Evolutionary conservation across 2,113 vertebrate genomes (phyloP).

Genomic region (Pteruthius melanotis): DNA sequence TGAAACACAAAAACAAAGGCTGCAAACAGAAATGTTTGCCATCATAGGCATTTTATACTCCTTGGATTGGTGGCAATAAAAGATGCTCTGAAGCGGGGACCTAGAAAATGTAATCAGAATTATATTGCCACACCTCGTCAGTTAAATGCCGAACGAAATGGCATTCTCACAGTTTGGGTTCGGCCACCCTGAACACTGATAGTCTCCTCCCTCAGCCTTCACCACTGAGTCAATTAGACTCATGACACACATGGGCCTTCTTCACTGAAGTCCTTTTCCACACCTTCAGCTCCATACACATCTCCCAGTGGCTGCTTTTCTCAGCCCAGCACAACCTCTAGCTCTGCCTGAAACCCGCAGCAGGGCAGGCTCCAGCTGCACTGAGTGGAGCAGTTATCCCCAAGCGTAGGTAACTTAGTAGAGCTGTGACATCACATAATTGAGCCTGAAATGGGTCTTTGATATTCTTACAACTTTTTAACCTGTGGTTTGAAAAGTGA

Average conservation of each 20-base stretch:
- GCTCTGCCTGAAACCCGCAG: background rate
- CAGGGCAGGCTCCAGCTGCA: fast-evolving
- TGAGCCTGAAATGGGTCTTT: background rate
- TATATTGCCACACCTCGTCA: fast-evolving
- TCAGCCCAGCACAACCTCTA: fast-evolving
- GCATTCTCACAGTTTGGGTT: background rate
- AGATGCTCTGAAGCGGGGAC: background rate
- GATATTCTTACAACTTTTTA: background rate
- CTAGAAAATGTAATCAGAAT: background rate
- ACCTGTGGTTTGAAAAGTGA: background rate
- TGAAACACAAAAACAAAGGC: background rate
- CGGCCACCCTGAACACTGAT: fast-evolving
- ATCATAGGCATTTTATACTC: fast-evolving
- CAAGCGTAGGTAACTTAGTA: fast-evolving
- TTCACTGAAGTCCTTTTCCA: background rate
- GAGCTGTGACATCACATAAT: background rate
- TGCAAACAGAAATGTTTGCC: background rate
- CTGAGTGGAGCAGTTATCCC: background rate
- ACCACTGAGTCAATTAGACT: too few relatives aligned
- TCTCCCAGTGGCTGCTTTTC: background rate
- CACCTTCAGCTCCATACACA: fast-evolving
- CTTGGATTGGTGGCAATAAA: background rate
- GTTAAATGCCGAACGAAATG: background rate
- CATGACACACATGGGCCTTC: fast-evolving
- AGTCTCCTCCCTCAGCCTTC: background rate